Evolutionary conservation across 1,140 invertebrate species (phyloP).

Genomic region (Drosophila malerkotliana): DNA sequence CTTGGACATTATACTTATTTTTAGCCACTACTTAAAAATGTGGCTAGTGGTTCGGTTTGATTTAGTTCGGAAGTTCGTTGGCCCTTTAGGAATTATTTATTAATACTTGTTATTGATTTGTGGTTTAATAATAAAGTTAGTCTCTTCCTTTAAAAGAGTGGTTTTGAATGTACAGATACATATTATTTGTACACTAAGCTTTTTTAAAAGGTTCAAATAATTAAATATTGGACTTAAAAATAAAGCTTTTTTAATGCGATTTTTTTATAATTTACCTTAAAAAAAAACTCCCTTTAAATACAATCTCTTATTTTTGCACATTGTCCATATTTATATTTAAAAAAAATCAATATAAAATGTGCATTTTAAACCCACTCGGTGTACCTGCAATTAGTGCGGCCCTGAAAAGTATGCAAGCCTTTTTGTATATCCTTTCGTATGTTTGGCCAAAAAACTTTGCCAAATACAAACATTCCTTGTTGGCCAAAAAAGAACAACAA

Average conservation of each 20-base stretch:
- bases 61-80: slow-evolving; percentile 54
- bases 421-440: slow-evolving; percentile 17
- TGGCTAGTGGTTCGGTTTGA: background rate
- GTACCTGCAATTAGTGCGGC: slow-evolving; percentile 13
- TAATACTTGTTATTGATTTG: slow-evolving; percentile 69
- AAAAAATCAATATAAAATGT: too few relatives aligned
- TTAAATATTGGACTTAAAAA: too few relatives aligned
- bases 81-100: slow-evolving; percentile 50
- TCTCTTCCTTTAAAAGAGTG: too few relatives aligned
- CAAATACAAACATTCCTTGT: slow-evolving; percentile 7
- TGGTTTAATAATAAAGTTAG: background rate
- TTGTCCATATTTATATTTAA: background rate
- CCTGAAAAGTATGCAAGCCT: slow-evolving; percentile 63
- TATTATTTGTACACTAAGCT: background rate
- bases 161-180: too few relatives aligned
- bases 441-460: slow-evolving; percentile 27
- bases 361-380: too few relatives aligned
- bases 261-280: background rate
- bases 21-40: slow-evolving; percentile 32
- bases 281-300: too few relatives aligned
- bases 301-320: too few relatives aligned
- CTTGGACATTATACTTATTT: slow-evolving; percentile 19
- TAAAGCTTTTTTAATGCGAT: background rate
- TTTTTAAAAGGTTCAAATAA: background rate
- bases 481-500: background rate